These are phyloP conservation scores for Accipiter virgatus DNA, from an alignment of 2,113 vertebrate genomes.

Conservation along the genomic window DNA sequence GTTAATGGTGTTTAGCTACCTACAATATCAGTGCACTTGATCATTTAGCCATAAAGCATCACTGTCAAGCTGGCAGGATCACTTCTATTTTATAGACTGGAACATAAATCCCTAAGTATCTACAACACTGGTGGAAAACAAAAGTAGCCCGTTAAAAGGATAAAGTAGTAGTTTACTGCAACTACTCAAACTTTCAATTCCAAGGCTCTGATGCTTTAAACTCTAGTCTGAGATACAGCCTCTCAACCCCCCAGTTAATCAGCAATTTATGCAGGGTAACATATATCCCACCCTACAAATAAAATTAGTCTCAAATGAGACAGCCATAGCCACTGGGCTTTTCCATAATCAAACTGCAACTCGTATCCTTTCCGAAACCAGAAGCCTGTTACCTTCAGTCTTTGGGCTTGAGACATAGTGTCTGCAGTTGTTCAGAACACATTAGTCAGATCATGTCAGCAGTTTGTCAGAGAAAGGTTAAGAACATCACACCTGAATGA, in stretches of 20 bases:
- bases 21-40: conserved; percentile 20
- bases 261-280: not conserved
- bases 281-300: not conserved
- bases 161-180: not conserved
- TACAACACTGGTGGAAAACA: not conserved
- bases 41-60: conserved; percentile 31
- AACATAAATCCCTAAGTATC: conserved; percentile 23
- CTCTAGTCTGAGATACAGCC: not conserved
- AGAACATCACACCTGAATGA: conserved; percentile 54
- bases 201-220: not conserved
- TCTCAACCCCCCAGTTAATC: not conserved
- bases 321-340: not conserved
- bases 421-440: conserved; percentile 54
- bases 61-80: conserved; percentile 27
- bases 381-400: not conserved
- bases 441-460: conserved; percentile 55
- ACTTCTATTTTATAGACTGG: conserved; percentile 3
- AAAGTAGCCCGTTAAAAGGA: conserved; percentile 18
- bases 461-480: conserved; percentile 59
- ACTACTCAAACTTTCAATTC: not conserved
- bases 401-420: not conserved
- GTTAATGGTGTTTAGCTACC: conserved; percentile 6
- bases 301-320: not conserved
- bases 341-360: not conserved
- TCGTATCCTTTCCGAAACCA: not conserved